Base-by-base conservation (phyloP, 2,113 vertebrate species). In the Siniperca knerii region DNA sequence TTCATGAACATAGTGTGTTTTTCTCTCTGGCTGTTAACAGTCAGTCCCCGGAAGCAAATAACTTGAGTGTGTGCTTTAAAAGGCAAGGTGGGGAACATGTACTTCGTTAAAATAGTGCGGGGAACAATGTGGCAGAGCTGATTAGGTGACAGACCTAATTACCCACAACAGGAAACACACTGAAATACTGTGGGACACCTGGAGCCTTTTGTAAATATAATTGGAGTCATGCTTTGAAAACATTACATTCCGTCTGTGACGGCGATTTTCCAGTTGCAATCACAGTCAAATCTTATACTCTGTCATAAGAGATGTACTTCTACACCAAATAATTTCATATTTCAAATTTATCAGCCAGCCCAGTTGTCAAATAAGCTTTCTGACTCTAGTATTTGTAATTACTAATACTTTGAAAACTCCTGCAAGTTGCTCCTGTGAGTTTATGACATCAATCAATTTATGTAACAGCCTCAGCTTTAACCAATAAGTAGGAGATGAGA, bases 91-190 rank as follows among this genome's bases (percentile, higher is more conserved):
- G 25, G 21, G 72, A 79, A 75, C 50, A 37, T 66, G 66, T 44
- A 2, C 25, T 35, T 71, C 0, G 50, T 78, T 82, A 69, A 50
- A 83, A 75, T 52, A 54, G 33, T 68, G 25, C 20, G 2, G 40
- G 40, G 42, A 75, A 82, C 83, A 88, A 82, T 86, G 66, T 61
- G 79, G 55, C 67, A 33, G 54, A 70, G 82, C 77, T 83, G 72
- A 89, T 87, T 85, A 58, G 57, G 68, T 80, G 78, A 91, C 35
- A 67, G 50, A 52, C 42, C 75, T 72, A 76, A 89, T 87, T 81
- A 87, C 66, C 60, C n/a, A 80, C 40, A 44, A 83, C 69, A 55
- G 35, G 57, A 55, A 67, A 65, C 60, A 72, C 50, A 42, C 52
- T 60, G 65, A 79, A 66, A 58, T 50, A 23, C 77, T 64, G 35